Percentiles rank a stretch among this genome's conserved stretches.
phyloP scores from a whole-genome alignment of 2,888 invertebrate genomes.

The Chaetogeoica ovagalla region DNA sequence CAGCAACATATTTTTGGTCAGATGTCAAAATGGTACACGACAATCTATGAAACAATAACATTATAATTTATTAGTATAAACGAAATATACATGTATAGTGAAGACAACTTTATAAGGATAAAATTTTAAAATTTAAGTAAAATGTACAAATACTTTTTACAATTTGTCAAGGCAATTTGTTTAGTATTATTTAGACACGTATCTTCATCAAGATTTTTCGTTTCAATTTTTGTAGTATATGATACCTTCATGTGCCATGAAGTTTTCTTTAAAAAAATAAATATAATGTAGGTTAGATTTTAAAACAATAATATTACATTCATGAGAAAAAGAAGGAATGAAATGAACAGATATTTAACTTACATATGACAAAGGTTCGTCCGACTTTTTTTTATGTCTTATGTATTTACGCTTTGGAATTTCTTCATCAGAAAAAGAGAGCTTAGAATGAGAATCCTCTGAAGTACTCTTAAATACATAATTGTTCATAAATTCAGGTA shows the following conservation, averaged over 20 bases:
- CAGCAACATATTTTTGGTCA: constrained; percentile 20
- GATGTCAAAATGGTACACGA: constrained; percentile 22
- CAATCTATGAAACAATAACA: constrained; percentile 44
- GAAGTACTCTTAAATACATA: constrained; percentile 20
- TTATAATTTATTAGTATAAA: constrained; percentile 1
- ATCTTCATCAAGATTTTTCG: constrained; percentile 14
- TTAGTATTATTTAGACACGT: not conserved
- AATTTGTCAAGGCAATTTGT: constrained; percentile 25
- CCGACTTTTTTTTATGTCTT: not conserved
- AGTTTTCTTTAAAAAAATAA: constrained; percentile 21
- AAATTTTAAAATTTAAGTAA: not conserved
- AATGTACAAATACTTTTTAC: constrained; percentile 11
- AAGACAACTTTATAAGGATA: not conserved
- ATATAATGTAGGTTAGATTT: not conserved
- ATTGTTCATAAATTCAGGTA: not conserved
- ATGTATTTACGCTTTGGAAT: not conserved
- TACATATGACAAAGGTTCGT: not conserved
- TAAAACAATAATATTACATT: not conserved
- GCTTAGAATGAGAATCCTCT: not conserved
- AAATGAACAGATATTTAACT: not conserved
- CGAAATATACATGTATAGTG: not conserved
- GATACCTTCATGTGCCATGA: not conserved
- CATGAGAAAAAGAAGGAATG: not conserved
- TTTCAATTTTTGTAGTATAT: constrained; percentile 16
- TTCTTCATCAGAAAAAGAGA: constrained; percentile 23